Percentiles rank a stretch among this genome's conserved stretches.
Conservation (phyloP, 2,113 vertebrate species). For the Bubalus kerabau region DNA sequence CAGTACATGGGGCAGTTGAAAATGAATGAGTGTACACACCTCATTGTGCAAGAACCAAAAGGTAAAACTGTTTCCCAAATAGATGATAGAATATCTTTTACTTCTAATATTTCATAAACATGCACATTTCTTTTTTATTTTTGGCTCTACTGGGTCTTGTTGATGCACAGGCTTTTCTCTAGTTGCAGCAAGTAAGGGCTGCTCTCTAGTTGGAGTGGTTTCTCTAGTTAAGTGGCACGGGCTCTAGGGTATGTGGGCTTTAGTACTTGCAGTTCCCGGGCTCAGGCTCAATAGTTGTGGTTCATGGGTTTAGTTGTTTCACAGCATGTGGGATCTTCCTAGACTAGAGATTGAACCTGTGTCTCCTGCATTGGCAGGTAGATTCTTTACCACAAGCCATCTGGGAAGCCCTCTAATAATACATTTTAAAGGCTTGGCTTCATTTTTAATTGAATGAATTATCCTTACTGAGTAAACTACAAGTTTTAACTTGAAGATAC, state of each 20-base stretch:
- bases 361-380: not conserved
- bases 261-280: not conserved
- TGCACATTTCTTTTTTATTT: not conserved
- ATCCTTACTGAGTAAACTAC: not conserved
- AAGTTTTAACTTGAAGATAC: not conserved
- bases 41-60: constrained; percentile 93
- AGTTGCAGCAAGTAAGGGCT: not conserved
- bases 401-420: not conserved
- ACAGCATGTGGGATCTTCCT: not conserved
- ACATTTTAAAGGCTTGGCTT: not conserved
- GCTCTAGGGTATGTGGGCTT: not conserved
- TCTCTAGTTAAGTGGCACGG: not conserved
- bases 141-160: not conserved
- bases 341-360: not conserved
- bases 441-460: not conserved
- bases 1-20: constrained; percentile 93
- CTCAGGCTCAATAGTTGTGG: not conserved
- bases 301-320: not conserved
- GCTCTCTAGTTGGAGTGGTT: not conserved
- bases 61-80: constrained; percentile 74
- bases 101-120: not conserved
- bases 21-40: constrained; percentile 98
- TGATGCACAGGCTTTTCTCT: not conserved
- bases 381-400: not conserved
- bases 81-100: not conserved